Base-by-base conservation (phyloP, 2,797 vertebrate genomes). In the Cossypha niveicapilla region DNA sequence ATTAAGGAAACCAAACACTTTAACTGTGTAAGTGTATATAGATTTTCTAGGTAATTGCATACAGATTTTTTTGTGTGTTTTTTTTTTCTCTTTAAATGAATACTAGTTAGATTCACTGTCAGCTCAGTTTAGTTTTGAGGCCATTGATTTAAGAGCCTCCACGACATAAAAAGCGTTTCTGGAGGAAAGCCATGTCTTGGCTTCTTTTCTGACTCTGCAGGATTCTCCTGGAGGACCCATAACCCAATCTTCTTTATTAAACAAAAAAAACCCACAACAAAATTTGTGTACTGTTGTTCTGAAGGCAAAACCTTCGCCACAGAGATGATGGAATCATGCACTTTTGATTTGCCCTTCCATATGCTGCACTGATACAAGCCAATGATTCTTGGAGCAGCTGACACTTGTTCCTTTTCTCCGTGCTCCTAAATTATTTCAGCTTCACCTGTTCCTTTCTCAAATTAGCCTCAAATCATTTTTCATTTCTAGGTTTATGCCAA, bases 391-490 rank as follows among this genome's bases (percentile, higher is more conserved):
- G 56, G 42, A 94, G 78, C 68, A 94, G 80, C 85, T 97, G 75
- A 57, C 56, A 86, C 88, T 95, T 88, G 35, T 21, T 95, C 72
- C 90, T 94, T 90, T 93, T 93, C 88, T 95, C 83, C 82, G 94
- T 92, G 94, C 48, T 86, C 75, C 90, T 77, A 92, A 94, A 97
- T 92, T 94, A 92, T 91, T 93, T 96, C 51, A 95, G 81, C 67
- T 93, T 98, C 95, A 97, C 92, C 95, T 97, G 85, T 88, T 97
- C 78, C 62, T 77, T 82, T 86, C 89, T 93, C 88, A 97, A 94
- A 96, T 97, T 94, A 97, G 66, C 68, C 71, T 60, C 51, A 94
- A 96, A 94, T 76, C 53, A 23, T 62, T 88, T 96, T 95, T 93
- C 24, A 45, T 86, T 96, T 94, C 60, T 47, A 85, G 41, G 25